Evolutionary conservation across 2,797 vertebrate genomes (phyloP).

Genomic region (Melopsittacus undulatus): DNA sequence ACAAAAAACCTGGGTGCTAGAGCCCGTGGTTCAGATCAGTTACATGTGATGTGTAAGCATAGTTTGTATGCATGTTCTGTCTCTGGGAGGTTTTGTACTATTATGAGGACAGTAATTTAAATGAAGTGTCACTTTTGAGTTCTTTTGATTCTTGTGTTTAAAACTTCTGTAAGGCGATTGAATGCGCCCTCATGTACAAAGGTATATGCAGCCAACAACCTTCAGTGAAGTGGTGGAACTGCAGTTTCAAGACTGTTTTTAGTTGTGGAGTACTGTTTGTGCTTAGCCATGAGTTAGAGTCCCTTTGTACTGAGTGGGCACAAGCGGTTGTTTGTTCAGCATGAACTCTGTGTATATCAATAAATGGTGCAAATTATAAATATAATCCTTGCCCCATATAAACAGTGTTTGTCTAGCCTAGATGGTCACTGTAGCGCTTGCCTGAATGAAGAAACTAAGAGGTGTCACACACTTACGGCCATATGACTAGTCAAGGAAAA

Average conservation of each 20-base stretch:
- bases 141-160: neutral
- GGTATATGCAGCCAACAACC: rapidly evolving
- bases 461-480: rapidly evolving
- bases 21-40: neutral
- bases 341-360: neutral
- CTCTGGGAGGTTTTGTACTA: neutral
- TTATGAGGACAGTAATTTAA: neutral
- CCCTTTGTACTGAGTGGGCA: neutral
- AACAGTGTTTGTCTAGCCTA: neutral
- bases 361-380: neutral
- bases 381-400: neutral
- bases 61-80: neutral
- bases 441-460: neutral
- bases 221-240: neutral
- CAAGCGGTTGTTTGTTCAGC: neutral
- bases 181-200: neutral
- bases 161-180: neutral
- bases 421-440: neutral
- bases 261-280: neutral
- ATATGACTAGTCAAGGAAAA: neutral
- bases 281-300: neutral
- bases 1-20: rapidly evolving
- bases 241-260: neutral
- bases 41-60: neutral
- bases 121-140: neutral